These are phyloP conservation scores for Microctenopoma stevenorrisi DNA, from an alignment of 2,797 vertebrate species.

Conservation along the genomic window DNA sequence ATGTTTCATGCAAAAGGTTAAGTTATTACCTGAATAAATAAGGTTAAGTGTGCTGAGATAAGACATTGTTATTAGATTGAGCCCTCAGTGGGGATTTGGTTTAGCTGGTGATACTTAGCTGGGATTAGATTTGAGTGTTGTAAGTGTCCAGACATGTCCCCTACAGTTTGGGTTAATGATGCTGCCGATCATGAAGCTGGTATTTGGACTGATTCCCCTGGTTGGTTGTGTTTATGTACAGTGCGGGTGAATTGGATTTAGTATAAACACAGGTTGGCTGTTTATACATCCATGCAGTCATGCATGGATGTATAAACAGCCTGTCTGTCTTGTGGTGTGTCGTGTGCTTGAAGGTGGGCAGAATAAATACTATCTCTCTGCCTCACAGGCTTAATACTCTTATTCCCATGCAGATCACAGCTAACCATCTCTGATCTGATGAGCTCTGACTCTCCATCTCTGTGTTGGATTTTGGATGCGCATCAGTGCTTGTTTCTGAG, in stretches of 20 bases:
- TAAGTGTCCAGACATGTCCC: slow-evolving; percentile 17
- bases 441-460: slow-evolving; percentile 14
- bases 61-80: slow-evolving; percentile 42
- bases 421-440: slow-evolving; percentile 30
- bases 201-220: slow-evolving; percentile 8
- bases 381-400: slow-evolving; percentile 51
- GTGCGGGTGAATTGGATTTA: not conserved
- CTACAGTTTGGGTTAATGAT: slow-evolving; percentile 34
- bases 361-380: slow-evolving; percentile 27
- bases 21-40: slow-evolving; percentile 34
- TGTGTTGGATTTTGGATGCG: not conserved
- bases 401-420: slow-evolving; percentile 58
- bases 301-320: no score
- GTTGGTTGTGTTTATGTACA: not conserved
- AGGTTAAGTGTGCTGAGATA: slow-evolving; percentile 26
- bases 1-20: slow-evolving; percentile 15
- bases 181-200: slow-evolving; percentile 11
- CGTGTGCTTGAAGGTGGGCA: slow-evolving; percentile 1
- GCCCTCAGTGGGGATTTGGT: slow-evolving; percentile 43
- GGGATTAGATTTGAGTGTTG: slow-evolving; percentile 39
- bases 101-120: slow-evolving; percentile 30
- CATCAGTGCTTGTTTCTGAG: not conserved
- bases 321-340: slow-evolving; percentile 4
- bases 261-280: slow-evolving; percentile 10
- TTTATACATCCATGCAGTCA: not conserved